A percentile compares a stretch with the other conserved stretches of the same genome.
Evolutionary conservation across 2,113 vertebrate genomes (phyloP).

Genomic region (Oryzias celebensis): DNA sequence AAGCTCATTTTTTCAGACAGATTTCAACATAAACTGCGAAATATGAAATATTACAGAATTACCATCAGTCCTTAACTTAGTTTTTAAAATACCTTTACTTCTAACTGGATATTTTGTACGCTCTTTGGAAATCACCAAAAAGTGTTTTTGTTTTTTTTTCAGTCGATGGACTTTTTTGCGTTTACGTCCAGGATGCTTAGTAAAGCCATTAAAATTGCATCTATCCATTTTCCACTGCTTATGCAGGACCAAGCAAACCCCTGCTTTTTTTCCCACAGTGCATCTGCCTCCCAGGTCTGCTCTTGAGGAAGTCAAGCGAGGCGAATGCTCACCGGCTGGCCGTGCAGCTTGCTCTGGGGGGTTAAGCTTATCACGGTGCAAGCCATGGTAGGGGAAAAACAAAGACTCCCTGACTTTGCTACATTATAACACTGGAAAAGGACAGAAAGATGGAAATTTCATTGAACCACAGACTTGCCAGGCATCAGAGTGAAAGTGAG

Average conservation of each 20-base stretch:
- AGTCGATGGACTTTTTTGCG: no score
- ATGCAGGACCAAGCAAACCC: no score
- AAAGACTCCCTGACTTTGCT: conserved; percentile 37
- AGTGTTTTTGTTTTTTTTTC: no score
- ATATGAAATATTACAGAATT: no score
- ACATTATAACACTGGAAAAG: conserved; percentile 19
- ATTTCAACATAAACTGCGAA: no score
- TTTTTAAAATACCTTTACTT: no score
- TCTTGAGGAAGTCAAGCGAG: conserved; percentile 56
- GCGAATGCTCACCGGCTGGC: conserved; percentile 63
- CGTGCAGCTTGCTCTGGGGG: conserved; percentile 28
- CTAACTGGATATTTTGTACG: no score
- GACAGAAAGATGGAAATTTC: conserved; percentile 3
- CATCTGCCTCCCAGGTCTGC: conserved; percentile 57
- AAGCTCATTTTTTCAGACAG: no score
- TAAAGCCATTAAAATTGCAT: conserved; percentile 10
- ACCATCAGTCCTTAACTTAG: no score
- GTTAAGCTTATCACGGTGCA: conserved; percentile 39
- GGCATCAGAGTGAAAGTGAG: conserved; percentile 1
- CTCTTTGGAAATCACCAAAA: no score
- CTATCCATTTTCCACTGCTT: conserved; percentile 9
- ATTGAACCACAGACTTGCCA: conserved; percentile 7
- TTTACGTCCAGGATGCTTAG: no score
- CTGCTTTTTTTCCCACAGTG: conserved; percentile 28
- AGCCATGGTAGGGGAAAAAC: conserved; percentile 38